Base-by-base conservation (phyloP, 2,888 invertebrate species). In the Ectemnius lituratus region DNA sequence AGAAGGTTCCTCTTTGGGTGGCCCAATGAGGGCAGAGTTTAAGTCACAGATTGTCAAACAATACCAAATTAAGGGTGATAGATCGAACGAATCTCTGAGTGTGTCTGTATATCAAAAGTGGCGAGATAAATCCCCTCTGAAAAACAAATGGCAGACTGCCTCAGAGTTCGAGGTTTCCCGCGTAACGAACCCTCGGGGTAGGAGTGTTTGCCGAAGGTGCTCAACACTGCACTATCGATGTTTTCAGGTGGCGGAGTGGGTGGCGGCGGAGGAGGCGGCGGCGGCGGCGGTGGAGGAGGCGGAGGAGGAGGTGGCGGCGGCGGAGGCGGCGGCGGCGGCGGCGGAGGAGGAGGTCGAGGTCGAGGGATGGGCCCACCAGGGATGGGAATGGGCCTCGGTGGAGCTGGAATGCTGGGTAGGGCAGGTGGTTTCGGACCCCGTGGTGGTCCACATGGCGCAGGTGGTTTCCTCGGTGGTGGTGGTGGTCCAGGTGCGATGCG, bases 401-500 rank as follows among this genome's bases (percentile, higher is more conserved):
- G 86, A 1, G 86, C 89, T 3, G 87, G 87, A 3, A 87, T 89
- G 84, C 64, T 89, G 5, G 88, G 89, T 3, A 83, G 88, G 46
- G 80, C 87, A 1, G 84, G 88, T 3, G 87, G 90, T 46, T 90
- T 89, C 47, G 90, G 89, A 1, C 87, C 89, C 0, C 84, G 89
- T 0, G 88, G 89, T 5, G 88, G 87, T 4, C 89, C 89, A 45
- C 89, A 89, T 67, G 87, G 52, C n/a, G 89, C 88, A 66, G 87
- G 89, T 8, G 84, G 86, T n/a, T 88, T 88, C 52, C 83, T 88
- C 56, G 87, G 89, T 2, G 83, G 86, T 4, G 86, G 87, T 8
- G 86, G 88, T 28, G 89, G 89, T 1, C 90, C 90, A 0, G 91
- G 90, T 2, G 91, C 90, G 4, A 90, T 90, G 87, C 86, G 91